Conservation (phyloP, 2,888 invertebrate species). For the Cremastinae sp. region DNA sequence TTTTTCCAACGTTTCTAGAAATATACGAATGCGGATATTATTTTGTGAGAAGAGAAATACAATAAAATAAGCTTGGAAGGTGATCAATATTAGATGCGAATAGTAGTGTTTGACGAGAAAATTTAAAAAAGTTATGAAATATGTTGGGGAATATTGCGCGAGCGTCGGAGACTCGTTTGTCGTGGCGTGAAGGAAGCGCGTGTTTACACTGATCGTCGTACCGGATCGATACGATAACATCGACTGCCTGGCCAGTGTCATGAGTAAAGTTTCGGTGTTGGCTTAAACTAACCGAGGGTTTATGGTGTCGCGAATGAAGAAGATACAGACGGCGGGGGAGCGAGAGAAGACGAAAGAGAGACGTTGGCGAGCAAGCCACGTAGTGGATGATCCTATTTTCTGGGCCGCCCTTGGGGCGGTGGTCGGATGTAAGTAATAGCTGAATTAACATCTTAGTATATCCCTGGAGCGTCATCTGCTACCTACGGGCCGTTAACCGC, state of each 20-base stretch:
- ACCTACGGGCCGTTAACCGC: conserved; percentile 71
- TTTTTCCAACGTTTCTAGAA: no score
- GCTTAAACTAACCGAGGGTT: conserved; percentile 58
- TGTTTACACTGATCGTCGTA: conserved; percentile 21
- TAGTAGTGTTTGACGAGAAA: no score
- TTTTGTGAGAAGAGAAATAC: no score
- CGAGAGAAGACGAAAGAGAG: conserved; percentile 1
- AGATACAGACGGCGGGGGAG: conserved; percentile 24
- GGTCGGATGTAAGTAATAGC: conserved; percentile 76
- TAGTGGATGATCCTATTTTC: conserved; percentile 66
- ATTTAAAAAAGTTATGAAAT: no score
- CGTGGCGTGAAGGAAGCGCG: not conserved
- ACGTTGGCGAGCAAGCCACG: not conserved
- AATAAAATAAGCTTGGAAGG: no score
- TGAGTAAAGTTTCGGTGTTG: conserved; percentile 61
- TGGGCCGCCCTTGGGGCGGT: conserved; percentile 67
- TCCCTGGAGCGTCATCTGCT: conserved; percentile 78
- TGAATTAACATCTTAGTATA: conserved; percentile 79
- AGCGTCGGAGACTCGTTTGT: not conserved
- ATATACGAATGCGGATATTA: no score
- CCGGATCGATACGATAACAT: conserved; percentile 28
- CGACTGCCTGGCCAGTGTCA: conserved; percentile 18
- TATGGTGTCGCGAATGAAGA: conserved; percentile 22
- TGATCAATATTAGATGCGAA: no score
- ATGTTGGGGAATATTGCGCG: no score